Conservation (phyloP, 2,888 invertebrate species). For the Trilocha varians region DNA sequence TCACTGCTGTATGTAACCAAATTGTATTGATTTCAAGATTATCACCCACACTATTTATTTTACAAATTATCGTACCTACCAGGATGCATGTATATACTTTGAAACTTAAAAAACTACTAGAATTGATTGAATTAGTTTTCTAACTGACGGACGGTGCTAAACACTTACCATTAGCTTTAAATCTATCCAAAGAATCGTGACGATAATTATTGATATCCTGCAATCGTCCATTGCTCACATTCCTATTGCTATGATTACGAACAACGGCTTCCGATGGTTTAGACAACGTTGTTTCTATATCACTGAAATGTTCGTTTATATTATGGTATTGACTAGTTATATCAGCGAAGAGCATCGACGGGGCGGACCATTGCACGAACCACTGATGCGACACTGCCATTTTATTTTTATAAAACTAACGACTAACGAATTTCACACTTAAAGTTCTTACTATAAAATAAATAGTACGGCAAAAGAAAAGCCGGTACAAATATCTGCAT, state of each 20-base stretch:
- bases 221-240: constrained; percentile 11
- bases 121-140: background rate
- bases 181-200: constrained; percentile 11
- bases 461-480: constrained; percentile 14
- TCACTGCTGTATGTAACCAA: too few relatives aligned
- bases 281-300: constrained; percentile 20
- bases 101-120: background rate
- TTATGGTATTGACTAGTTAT: constrained; percentile 42
- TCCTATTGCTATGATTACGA: constrained; percentile 12
- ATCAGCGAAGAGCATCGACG: constrained; percentile 45
- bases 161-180: constrained; percentile 25
- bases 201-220: constrained; percentile 11
- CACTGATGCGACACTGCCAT: constrained; percentile 69
- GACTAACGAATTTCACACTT: background rate
- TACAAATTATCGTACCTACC: too few relatives aligned
- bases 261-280: constrained; percentile 16
- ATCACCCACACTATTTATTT: too few relatives aligned
- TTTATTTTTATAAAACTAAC: constrained; percentile 10
- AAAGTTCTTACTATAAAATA: constrained; percentile 8
- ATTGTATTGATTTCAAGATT: too few relatives aligned
- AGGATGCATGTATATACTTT: too few relatives aligned
- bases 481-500: constrained; percentile 22
- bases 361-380: constrained; percentile 64
- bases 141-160: background rate
- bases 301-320: constrained; percentile 37